Conservation (phyloP, 2,888 invertebrate species). For the Microctonus hyperodae region DNA sequence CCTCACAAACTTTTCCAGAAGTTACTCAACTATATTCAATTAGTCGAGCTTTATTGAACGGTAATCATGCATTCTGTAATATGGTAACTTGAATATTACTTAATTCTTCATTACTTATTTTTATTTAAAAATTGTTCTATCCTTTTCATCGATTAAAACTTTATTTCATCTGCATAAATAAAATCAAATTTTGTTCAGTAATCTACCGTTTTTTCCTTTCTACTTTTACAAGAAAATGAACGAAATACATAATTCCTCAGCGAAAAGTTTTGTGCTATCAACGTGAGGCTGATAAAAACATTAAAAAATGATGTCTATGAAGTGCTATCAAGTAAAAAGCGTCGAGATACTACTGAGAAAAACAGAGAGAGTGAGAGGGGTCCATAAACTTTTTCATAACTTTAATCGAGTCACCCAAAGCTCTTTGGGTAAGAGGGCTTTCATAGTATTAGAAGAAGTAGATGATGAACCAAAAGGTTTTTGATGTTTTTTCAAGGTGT, state of each 20-base stretch:
- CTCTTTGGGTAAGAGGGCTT: constrained; percentile 13
- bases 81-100: background rate
- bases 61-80: background rate
- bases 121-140: background rate
- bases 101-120: background rate
- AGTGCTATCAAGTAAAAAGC: constrained; percentile 21
- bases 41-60: constrained; percentile 6
- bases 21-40: constrained; percentile 3
- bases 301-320: background rate
- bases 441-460: background rate
- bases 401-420: constrained; percentile 47
- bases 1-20: background rate
- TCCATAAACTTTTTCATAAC: constrained; percentile 48
- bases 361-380: constrained; percentile 14
- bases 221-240: background rate
- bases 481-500: background rate
- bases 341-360: constrained; percentile 2
- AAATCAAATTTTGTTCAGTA: background rate
- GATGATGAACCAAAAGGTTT: constrained; percentile 8
- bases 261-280: constrained; percentile 1
- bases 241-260: background rate
- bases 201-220: background rate
- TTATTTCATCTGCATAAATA: background rate
- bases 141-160: background rate
- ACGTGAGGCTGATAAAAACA: background rate